These are phyloP conservation scores for Stichopus horrens DNA, from an alignment of 53 echinoderm and acorn worm species.

Conservation along the genomic window DNA sequence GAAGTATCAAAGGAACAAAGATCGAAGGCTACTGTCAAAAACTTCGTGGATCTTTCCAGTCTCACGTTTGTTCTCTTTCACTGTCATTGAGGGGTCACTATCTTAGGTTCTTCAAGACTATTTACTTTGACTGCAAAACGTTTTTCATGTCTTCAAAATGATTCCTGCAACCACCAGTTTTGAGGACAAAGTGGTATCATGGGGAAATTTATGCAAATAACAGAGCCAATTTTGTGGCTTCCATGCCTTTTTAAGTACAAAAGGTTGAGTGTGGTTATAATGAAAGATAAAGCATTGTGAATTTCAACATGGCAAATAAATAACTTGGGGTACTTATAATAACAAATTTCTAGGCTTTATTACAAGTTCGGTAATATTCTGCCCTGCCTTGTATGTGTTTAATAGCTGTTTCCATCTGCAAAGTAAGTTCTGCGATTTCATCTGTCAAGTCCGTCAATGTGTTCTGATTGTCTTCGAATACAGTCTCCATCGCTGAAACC, in stretches of 20 bases:
- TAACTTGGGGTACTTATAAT: background rate
- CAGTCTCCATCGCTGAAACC: conserved; percentile 60
- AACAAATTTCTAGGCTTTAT: conserved; percentile 23
- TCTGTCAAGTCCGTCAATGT: conserved; percentile 66
- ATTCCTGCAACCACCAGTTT: too few relatives aligned
- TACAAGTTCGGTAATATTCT: conserved; percentile 66
- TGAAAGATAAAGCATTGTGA: background rate
- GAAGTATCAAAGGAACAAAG: too few relatives aligned
- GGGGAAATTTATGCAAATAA: background rate
- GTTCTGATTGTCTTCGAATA: conserved; percentile 65
- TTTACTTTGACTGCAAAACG: too few relatives aligned
- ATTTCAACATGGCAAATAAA: background rate
- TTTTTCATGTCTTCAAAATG: too few relatives aligned
- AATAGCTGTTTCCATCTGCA: conserved; percentile 64
- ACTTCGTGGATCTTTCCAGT: too few relatives aligned
- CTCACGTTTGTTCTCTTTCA: too few relatives aligned
- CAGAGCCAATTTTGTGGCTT: too few relatives aligned
- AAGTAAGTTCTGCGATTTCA: conserved; percentile 64
- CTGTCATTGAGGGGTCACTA: too few relatives aligned
- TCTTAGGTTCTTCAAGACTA: too few relatives aligned
- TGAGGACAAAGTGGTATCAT: background rate
- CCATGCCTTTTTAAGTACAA: background rate
- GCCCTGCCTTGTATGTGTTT: conserved; percentile 61
- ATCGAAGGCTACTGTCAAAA: too few relatives aligned
- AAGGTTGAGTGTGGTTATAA: background rate